Base-by-base conservation (phyloP, 2,888 invertebrate genomes). In the Lymantria monacha region DNA sequence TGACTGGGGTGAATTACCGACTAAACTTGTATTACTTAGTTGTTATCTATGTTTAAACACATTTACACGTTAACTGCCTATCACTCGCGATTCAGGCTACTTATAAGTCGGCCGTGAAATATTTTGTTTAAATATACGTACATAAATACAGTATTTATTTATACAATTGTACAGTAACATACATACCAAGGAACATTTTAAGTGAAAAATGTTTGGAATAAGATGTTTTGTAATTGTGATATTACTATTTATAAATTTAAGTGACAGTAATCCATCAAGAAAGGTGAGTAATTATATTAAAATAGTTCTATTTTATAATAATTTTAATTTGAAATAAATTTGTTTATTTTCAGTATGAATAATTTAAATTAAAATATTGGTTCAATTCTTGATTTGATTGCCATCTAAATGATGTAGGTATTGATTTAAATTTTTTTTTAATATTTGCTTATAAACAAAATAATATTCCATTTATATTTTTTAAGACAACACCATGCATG, bases 241-340 rank as follows among this genome's bases (percentile, higher is more conserved):
- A 12, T 31, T 68, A 51, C 57, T 73, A 40, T 52, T 60, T 37
- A 44, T 57, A 22, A 63, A 59, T 36, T 51, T 53, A n/a, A 49
- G 51, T 10, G 53, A 38, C n/a, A 49, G 49, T 48, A 57, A 64
- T 49, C 48, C 46, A 3, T 57, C 70, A 46, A 72, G 76, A 50
- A 73, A 76, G 76, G 81, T 76, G 51, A 44, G 42, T 46, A 42
- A 8, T 2, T 3, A 38, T n/a, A n/a, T 38, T 38, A 3, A 38
- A 36, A 36, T 36, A 36, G 36, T 7, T 36, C n/a, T n/a, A n/a
- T n/a, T n/a, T n/a, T n/a, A n/a, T n/a, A n/a, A n/a, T 22, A 5
- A 22, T 22, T 22, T 22, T 5, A 22, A 22, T 2, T 22, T 22
- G 22, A 22, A 22, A 22, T 22, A 5, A 22, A 22, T n/a, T n/a